Percentiles rank a stretch among this genome's conserved stretches.
Conservation (phyloP, 1,140 invertebrate species). For the Nephila pilipes region DNA sequence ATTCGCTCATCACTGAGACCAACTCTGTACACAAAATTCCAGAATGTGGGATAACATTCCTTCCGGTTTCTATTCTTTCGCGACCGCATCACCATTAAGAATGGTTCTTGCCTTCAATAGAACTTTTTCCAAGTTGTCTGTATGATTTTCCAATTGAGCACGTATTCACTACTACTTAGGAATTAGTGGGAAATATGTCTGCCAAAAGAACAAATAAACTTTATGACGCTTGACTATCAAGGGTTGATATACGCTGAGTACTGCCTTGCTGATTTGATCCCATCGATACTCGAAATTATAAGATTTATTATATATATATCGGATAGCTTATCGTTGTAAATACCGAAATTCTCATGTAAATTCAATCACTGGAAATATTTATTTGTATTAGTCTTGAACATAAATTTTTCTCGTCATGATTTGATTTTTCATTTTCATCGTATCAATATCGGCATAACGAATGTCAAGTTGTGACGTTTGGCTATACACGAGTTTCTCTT, state of each 20-base stretch:
- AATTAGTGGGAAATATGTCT: not conserved
- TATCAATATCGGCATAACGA: no score
- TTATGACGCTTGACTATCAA: constrained; percentile 10
- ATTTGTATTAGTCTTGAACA: no score
- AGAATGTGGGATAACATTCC: not conserved
- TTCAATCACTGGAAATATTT: no score
- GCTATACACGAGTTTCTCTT: no score
- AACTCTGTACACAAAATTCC: not conserved
- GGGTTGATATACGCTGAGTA: not conserved
- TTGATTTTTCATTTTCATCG: no score
- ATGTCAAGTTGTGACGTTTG: no score
- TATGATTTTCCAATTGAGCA: constrained; percentile 2
- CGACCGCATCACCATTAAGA: not conserved
- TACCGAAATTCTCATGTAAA: no score
- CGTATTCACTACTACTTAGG: not conserved
- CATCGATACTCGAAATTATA: not conserved
- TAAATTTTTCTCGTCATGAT: no score
- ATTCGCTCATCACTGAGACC: not conserved
- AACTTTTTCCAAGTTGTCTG: not conserved
- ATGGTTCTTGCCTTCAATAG: not conserved
- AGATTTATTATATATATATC: not conserved
- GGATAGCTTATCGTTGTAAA: not conserved
- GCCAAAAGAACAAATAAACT: not conserved
- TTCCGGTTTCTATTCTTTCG: not conserved
- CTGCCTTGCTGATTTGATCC: not conserved